Evolutionary conservation across 2,797 vertebrate species (phyloP).

Genomic region (Galago senegalensis): DNA sequence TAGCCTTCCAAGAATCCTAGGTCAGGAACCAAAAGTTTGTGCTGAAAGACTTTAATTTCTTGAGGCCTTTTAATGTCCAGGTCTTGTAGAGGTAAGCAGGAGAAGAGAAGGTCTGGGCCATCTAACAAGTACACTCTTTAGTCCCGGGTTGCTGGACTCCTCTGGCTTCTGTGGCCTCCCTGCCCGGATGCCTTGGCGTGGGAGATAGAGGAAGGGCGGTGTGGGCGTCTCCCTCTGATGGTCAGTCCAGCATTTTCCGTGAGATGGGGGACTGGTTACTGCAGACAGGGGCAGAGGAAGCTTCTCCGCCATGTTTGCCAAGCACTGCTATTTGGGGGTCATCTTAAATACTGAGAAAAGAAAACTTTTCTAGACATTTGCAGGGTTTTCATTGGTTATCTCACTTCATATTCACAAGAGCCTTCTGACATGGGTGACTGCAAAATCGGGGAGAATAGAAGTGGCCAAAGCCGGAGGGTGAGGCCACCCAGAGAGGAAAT

Average conservation of each 20-base stretch:
- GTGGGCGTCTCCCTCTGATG: not conserved
- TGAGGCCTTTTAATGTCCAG: not conserved
- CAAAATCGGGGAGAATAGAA: accelerated
- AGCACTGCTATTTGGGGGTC: not conserved
- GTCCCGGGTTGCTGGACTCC: not conserved
- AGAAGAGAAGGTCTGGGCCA: not conserved
- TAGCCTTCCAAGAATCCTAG: not conserved
- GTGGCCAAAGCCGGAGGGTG: not conserved
- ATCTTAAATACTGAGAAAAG: not conserved
- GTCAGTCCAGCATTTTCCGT: accelerated
- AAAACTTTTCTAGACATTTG: no score
- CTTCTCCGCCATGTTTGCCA: accelerated
- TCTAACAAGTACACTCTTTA: accelerated
- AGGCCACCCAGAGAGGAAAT: accelerated
- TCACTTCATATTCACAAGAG: accelerated
- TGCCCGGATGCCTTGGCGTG: not conserved
- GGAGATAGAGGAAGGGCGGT: not conserved
- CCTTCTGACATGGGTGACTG: not conserved
- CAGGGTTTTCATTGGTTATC: accelerated
- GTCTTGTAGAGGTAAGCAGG: not conserved
- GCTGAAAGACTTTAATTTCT: not conserved
- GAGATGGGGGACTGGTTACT: not conserved
- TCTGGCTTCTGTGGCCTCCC: accelerated
- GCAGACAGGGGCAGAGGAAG: accelerated
- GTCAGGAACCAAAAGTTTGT: not conserved